Conservation (phyloP, 2,113 vertebrate genomes). For the Cheilinus undulatus region DNA sequence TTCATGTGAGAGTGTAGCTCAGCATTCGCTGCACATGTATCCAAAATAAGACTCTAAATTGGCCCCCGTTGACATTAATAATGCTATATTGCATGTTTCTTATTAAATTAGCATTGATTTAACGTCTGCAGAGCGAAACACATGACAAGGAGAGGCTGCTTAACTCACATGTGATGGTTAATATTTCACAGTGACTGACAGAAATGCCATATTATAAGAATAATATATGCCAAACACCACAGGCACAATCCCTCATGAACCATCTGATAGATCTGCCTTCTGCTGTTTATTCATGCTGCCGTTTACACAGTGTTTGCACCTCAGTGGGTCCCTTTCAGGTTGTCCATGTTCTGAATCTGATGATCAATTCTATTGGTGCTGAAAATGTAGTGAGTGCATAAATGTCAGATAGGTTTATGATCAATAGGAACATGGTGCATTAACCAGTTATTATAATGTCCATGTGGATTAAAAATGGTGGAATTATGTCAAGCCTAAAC, state of each 20-base stretch:
- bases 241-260: slow-evolving; percentile 24
- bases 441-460: too few species aligned
- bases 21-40: slow-evolving; percentile 3
- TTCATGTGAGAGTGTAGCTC: too few species aligned
- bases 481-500: too few species aligned
- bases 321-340: neutral
- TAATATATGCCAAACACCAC: slow-evolving; percentile 45
- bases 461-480: too few species aligned
- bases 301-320: slow-evolving; percentile 12
- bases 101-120: slow-evolving; percentile 59
- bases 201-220: slow-evolving; percentile 44
- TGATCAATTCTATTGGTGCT: too few species aligned
- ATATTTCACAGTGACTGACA: slow-evolving; percentile 54
- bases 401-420: too few species aligned
- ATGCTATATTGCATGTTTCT: slow-evolving; percentile 45
- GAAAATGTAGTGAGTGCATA: too few species aligned
- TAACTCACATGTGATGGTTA: slow-evolving; percentile 50
- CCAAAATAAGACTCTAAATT: slow-evolving; percentile 24
- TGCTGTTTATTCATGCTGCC: slow-evolving; percentile 23
- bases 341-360: slow-evolving; percentile 4
- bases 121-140: slow-evolving; percentile 32
- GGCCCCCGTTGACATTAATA: slow-evolving; percentile 33
- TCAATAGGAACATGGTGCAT: too few species aligned
- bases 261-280: slow-evolving; percentile 14
- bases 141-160: slow-evolving; percentile 39